Percentiles rank a stretch among this genome's conserved stretches.
Evolutionary conservation across 2,113 vertebrate genomes (phyloP).

Genomic region (Brachypteracias leptosomus): DNA sequence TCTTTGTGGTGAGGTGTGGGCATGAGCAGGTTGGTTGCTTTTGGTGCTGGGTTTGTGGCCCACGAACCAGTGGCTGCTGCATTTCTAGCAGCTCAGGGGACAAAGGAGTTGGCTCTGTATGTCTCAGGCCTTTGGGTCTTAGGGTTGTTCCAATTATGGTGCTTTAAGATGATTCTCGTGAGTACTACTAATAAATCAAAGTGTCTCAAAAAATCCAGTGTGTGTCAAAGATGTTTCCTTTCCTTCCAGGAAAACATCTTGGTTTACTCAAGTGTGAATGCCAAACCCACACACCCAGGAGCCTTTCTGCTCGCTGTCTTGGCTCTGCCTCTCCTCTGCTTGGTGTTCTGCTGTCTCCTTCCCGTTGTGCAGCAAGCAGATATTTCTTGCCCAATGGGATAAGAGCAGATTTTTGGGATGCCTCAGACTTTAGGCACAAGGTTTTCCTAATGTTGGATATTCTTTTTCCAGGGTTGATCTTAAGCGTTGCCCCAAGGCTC

Average conservation of each 20-base stretch:
- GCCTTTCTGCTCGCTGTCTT: not conserved
- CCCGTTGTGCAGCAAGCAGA: fast-evolving
- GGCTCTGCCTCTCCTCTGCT: not conserved
- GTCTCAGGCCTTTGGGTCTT: not conserved
- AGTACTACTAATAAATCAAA: not conserved
- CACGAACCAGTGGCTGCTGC: fast-evolving
- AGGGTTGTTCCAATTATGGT: not conserved
- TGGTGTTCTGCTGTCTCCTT: not conserved
- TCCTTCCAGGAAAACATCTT: not conserved
- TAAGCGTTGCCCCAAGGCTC: not conserved
- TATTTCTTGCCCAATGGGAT: not conserved
- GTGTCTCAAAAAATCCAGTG: not conserved
- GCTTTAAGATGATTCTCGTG: not conserved
- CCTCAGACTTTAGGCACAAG: not conserved
- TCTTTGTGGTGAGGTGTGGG: not conserved
- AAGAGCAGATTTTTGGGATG: not conserved
- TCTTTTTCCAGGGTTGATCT: not conserved
- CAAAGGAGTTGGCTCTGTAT: not conserved
- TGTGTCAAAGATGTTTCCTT: not conserved
- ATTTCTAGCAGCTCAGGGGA: fast-evolving
- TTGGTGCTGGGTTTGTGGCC: not conserved
- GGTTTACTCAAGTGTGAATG: not conserved
- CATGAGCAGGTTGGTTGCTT: not conserved
- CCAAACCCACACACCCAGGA: not conserved
- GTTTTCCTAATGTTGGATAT: not conserved